These are phyloP conservation scores for Tiliacea citrago DNA, from an alignment of 2,888 invertebrate genomes.

Conservation along the genomic window DNA sequence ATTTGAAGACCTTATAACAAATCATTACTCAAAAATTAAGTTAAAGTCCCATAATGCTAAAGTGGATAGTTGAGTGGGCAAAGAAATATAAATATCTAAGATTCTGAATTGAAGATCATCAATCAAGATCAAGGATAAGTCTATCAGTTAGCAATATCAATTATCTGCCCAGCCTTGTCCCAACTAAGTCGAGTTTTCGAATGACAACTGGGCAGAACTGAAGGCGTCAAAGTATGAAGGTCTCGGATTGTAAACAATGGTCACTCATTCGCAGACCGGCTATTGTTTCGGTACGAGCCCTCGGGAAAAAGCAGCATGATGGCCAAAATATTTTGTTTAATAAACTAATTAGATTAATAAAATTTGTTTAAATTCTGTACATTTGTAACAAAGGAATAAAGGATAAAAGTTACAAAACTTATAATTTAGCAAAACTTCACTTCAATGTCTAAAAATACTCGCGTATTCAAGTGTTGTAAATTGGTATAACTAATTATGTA, in stretches of 20 bases:
- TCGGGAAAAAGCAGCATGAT: not conserved
- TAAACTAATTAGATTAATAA: not conserved
- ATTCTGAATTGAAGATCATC: constrained; percentile 9
- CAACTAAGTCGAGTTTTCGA: constrained; percentile 14
- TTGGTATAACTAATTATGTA: constrained; percentile 44
- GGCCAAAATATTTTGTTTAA: not conserved
- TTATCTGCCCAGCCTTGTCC: constrained; percentile 38
- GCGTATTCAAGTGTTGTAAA: constrained; percentile 31
- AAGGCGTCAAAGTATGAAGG: constrained; percentile 37
- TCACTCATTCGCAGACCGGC: constrained; percentile 17
- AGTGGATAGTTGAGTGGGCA: not conserved
- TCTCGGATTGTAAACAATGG: constrained; percentile 34
- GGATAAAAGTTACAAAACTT: constrained; percentile 4
- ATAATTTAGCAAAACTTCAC: constrained; percentile 27
- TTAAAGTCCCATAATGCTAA: not conserved
- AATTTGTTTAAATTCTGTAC: not conserved
- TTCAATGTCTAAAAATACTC: constrained; percentile 40
- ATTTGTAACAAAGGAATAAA: constrained; percentile 30
- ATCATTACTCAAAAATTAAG: not conserved
- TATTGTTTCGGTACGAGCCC: not conserved
- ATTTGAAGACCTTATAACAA: not conserved
- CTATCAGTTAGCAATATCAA: constrained; percentile 25
- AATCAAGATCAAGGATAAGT: not conserved
- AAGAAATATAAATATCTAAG: not conserved
- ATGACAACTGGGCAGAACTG: constrained; percentile 30